Base-by-base conservation (phyloP, 2,888 invertebrate genomes). In the Pachymerium ferrugineum region DNA sequence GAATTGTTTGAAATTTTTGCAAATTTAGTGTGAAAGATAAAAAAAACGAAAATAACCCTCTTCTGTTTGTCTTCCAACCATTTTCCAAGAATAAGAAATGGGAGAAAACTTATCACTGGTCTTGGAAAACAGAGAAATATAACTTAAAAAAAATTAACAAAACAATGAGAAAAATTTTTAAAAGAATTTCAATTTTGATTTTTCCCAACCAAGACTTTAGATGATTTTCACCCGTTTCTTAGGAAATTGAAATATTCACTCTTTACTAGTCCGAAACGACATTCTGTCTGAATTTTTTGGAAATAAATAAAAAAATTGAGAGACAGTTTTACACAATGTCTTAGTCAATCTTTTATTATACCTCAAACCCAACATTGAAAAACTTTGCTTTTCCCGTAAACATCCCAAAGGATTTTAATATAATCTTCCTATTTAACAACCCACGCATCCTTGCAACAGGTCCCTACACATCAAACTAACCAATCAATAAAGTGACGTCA, bases 1-100 rank as follows among this genome's bases (percentile, higher is more conserved):
- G 25, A 54, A n/a, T 14, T 38, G 38, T 38, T 38, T 38, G 38
- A 54, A 62, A 62, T 25, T n/a, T n/a, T 62, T 62, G 62, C 25
- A 22, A 62, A 62, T 62, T 62, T 62, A 62, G 62, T 62, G 62
- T 62, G 28, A 62, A 62, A 25, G 38, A 38, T 22, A 54, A 54
- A 54, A 54, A 54, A 54, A 25, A n/a, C n/a, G n/a, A n/a, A 62
- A 8, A 62, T 14, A 10, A 62, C 62, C 62, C 62, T 62, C 62
- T 62, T 62, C 62, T 62, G 62, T 62, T 62, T 62, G 62, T 62
- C 62, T 62, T 62, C 62, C 62, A 62, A 62, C 62, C 62, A 62
- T 62, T 62, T 62, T 62, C 28, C 62, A 62, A 28, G n/a, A 62
- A 62, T 28, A 62, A 1, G 28, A 62, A 62, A 62, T 28, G 3